These are phyloP conservation scores for Drosophila limbata DNA, from an alignment of 2,888 invertebrate species.

Conservation along the genomic window DNA sequence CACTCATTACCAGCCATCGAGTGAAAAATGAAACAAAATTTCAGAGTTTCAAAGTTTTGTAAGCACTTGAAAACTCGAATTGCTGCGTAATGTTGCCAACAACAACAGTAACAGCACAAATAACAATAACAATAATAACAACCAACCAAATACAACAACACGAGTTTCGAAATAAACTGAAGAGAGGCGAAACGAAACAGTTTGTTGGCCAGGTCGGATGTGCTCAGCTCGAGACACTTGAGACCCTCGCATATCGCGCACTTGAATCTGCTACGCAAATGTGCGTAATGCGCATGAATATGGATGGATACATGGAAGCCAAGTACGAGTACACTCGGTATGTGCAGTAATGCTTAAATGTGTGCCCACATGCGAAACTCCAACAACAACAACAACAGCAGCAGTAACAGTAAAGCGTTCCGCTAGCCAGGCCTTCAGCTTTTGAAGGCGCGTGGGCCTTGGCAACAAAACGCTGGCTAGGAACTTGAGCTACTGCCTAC, in stretches of 20 bases:
- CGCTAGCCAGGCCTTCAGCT: constrained; percentile 61
- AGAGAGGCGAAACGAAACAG: constrained; percentile 20
- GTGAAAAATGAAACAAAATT: constrained; percentile 66
- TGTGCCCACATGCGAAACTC: constrained; percentile 52
- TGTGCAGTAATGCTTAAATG: constrained; percentile 18
- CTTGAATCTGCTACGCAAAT: constrained; percentile 80
- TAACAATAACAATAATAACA: constrained; percentile 32
- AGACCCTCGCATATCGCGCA: constrained; percentile 70
- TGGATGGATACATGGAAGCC: constrained; percentile 57
- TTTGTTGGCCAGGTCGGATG: constrained; percentile 41
- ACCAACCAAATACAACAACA: constrained; percentile 9
- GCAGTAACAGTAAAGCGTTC: constrained; percentile 63
- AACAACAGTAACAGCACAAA: constrained; percentile 31
- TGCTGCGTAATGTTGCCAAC: constrained; percentile 69
- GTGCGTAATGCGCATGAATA: constrained; percentile 78
- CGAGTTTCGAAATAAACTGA: constrained; percentile 19
- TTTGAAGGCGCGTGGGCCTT: constrained; percentile 72
- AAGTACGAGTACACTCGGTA: constrained; percentile 17
- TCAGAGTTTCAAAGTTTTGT: constrained; percentile 62
- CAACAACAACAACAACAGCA: constrained; percentile 18
- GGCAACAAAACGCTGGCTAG: constrained; percentile 56
- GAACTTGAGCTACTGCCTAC: constrained; percentile 72
- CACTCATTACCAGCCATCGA: constrained; percentile 53
- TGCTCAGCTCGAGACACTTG: constrained; percentile 59
- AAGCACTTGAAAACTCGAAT: constrained; percentile 72